These are phyloP conservation scores for Papilio polytes DNA, from an alignment of 1,140 invertebrate genomes.

Conservation along the genomic window DNA sequence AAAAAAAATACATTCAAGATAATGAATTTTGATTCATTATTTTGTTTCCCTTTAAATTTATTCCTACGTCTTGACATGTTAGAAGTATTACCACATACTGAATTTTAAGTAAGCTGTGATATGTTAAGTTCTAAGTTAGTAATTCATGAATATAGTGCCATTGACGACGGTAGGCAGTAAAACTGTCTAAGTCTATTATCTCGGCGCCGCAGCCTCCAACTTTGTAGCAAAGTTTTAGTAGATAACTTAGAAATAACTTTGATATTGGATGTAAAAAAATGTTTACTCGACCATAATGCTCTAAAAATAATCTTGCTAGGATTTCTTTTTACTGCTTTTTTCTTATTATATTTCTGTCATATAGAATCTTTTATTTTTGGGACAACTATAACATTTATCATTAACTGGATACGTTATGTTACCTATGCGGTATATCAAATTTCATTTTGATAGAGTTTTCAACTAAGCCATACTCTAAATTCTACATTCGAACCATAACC, in stretches of 20 bases:
- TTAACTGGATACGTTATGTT: background rate
- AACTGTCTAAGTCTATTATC: background rate
- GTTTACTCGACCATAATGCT: background rate
- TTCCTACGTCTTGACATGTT: no score
- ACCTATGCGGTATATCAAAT: background rate
- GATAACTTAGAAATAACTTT: background rate
- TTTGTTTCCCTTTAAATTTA: no score
- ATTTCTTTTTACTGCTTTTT: no score
- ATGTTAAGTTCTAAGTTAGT: background rate
- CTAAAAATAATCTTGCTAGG: no score
- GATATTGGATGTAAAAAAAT: background rate
- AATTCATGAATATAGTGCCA: background rate
- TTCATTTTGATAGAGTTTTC: background rate
- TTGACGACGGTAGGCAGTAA: background rate
- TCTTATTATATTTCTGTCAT: no score
- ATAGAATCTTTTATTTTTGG: no score
- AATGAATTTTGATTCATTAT: no score
- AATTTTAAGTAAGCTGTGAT: no score
- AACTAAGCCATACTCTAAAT: background rate
- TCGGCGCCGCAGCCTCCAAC: constrained; percentile 9
- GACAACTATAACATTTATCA: no score
- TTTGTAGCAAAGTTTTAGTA: background rate
- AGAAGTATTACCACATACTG: no score
- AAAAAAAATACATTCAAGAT: no score
- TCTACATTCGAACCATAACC: background rate